Conservation (phyloP, 2,797 vertebrate species). For the Danio choprae region DNA sequence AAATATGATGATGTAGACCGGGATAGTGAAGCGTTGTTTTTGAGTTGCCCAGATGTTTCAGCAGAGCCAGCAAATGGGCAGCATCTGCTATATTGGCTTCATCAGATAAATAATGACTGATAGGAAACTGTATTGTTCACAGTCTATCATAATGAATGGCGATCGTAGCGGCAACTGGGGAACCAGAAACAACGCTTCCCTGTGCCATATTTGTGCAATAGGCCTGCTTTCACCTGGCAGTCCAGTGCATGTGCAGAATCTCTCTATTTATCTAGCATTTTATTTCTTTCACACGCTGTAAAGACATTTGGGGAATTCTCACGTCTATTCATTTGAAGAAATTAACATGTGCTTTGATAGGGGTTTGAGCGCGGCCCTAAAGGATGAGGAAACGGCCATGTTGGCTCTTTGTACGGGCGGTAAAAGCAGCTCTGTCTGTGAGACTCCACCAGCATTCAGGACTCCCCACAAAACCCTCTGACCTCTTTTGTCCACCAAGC, state of each 20-base stretch:
- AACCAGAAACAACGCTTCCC: too few species aligned
- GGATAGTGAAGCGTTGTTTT: too few species aligned
- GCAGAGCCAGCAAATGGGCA: too few species aligned
- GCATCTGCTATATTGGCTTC: too few species aligned
- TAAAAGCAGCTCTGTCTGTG: conserved; percentile 78
- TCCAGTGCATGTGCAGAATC: not conserved
- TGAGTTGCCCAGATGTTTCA: too few species aligned
- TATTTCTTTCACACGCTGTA: conserved; percentile 78
- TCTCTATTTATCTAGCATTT: conserved; percentile 70
- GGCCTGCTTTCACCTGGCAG: conserved; percentile 31
- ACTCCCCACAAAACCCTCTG: conserved; percentile 74
- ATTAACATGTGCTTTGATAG: conserved; percentile 81
- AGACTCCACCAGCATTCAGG: conserved; percentile 74
- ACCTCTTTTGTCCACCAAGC: conserved; percentile 74
- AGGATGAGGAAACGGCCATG: conserved; percentile 76
- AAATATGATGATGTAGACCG: too few species aligned
- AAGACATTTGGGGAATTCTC: conserved; percentile 73
- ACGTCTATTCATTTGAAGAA: conserved; percentile 72
- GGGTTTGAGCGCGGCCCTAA: conserved; percentile 77
- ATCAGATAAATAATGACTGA: too few species aligned
- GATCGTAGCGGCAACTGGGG: too few species aligned
- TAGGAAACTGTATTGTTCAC: too few species aligned
- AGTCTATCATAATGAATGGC: too few species aligned
- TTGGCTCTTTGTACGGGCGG: conserved; percentile 79
- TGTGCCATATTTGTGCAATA: too few species aligned